Evolutionary conservation across 2,113 vertebrate genomes (phyloP).

Genomic region (Genyomyrus donnyi): DNA sequence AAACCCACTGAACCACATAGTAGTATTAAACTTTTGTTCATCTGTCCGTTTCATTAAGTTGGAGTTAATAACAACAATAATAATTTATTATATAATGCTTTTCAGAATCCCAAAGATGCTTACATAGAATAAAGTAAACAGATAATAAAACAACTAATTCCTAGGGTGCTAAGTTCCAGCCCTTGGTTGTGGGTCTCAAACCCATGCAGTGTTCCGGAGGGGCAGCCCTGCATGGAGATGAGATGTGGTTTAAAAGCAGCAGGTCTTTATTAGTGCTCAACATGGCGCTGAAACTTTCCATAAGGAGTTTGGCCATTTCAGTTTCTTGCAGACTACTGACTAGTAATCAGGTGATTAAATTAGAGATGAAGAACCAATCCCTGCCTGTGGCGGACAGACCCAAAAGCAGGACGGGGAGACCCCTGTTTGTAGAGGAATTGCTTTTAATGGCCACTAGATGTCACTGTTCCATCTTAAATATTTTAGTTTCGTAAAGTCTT

Average conservation of each 20-base stretch:
- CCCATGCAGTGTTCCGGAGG: neutral
- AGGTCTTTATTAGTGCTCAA: neutral
- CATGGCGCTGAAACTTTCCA: neutral
- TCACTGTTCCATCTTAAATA: conserved; percentile 41
- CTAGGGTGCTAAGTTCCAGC: neutral
- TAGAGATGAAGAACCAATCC: conserved; percentile 8
- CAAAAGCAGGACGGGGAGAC: neutral
- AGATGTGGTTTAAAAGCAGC: neutral
- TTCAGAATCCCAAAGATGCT: too few relatives aligned
- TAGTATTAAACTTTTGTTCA: neutral
- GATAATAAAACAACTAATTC: neutral
- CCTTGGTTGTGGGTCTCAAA: neutral
- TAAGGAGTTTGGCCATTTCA: neutral
- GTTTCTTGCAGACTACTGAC: neutral
- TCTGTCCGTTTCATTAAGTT: neutral
- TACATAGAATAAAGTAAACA: too few relatives aligned
- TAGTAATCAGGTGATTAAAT: neutral
- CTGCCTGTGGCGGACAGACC: neutral
- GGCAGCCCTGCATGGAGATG: neutral
- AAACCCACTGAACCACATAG: neutral
- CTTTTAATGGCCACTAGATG: conserved; percentile 41
- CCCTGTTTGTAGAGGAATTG: neutral
- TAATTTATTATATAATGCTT: too few relatives aligned
- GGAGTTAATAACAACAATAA: neutral
- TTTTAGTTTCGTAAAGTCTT: neutral